Percentiles rank a stretch among this genome's conserved stretches.
Evolutionary conservation across 2,888 invertebrate genomes (phyloP).

Genomic region (Synanthedon formicaeformis): DNA sequence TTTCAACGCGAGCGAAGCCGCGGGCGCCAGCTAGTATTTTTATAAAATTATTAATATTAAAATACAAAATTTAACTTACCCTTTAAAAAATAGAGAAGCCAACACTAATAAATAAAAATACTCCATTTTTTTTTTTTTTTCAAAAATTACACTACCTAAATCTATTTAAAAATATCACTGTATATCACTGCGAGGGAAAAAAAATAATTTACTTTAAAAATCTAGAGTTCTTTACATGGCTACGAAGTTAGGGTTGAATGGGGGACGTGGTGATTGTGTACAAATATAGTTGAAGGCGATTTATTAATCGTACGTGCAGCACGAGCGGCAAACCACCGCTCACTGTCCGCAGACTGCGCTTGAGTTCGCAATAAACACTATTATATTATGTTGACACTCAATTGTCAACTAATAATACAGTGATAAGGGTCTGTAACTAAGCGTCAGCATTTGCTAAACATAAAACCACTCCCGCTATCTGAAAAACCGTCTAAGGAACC

Average conservation of each 20-base stretch:
- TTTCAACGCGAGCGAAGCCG: too few relatives aligned
- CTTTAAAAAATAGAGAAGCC: conserved; percentile 17
- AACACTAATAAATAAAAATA: conserved; percentile 18
- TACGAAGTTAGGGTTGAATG: conserved; percentile 14
- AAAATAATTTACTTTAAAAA: conserved; percentile 8
- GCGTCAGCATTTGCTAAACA: not conserved
- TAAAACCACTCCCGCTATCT: not conserved
- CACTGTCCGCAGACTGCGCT: conserved; percentile 16
- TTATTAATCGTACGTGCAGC: conserved; percentile 18
- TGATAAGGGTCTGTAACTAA: not conserved
- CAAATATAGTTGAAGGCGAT: conserved; percentile 11
- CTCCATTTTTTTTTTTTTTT: conserved; percentile 8
- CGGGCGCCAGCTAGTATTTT: too few relatives aligned
- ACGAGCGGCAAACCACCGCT: conserved; percentile 23
- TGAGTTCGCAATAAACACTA: not conserved
- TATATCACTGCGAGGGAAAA: conserved; percentile 12
- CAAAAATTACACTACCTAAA: conserved; percentile 1
- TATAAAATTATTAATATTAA: not conserved
- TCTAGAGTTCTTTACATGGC: conserved; percentile 21
- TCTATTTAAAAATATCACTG: conserved; percentile 16
- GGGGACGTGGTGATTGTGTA: conserved; percentile 12
- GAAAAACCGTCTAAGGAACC: too few relatives aligned
- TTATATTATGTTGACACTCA: not conserved
- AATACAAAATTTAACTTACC: conserved; percentile 20
- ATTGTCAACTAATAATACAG: not conserved